These are phyloP conservation scores for Vandiemenella viatica DNA, from an alignment of 2,888 invertebrate species.

Conservation along the genomic window DNA sequence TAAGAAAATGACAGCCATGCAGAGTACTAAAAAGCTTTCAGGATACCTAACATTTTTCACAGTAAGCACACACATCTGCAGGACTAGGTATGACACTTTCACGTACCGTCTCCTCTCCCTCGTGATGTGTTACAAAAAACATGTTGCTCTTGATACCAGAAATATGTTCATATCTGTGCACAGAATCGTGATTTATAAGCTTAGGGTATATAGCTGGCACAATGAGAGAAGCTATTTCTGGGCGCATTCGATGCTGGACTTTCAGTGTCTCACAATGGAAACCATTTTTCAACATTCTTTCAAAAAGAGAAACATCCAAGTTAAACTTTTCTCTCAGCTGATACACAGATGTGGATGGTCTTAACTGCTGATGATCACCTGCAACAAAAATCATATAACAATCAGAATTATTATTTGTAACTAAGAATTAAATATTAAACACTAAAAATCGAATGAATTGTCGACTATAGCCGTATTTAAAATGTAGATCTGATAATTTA, in stretches of 20 bases:
- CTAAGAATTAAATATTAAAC: no score
- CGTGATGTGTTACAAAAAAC: slow-evolving; percentile 49
- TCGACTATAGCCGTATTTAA: no score
- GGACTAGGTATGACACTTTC: no score
- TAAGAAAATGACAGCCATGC: no score
- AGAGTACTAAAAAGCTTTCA: no score
- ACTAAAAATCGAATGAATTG: no score
- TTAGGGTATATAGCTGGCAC: slow-evolving; percentile 52
- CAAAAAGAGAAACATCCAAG: slow-evolving; percentile 66
- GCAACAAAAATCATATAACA: no score
- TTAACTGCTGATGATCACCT: slow-evolving; percentile 69
- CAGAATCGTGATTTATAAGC: slow-evolving; percentile 42
- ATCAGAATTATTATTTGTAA: no score
- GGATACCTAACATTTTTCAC: no score
- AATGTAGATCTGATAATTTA: no score
- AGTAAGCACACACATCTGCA: no score
- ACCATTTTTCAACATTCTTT: slow-evolving; percentile 56
- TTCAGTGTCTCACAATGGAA: slow-evolving; percentile 41
- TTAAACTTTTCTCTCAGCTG: slow-evolving; percentile 47
- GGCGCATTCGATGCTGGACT: slow-evolving; percentile 64
- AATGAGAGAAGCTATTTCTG: slow-evolving; percentile 39
- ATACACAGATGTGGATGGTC: slow-evolving; percentile 55
- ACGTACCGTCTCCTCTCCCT: slow-evolving; percentile 41
- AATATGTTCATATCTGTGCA: slow-evolving; percentile 38
- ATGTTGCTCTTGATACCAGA: slow-evolving; percentile 44